Base-by-base conservation (phyloP, 2,888 invertebrate genomes). In the Rhagophthalmus giganteus region DNA sequence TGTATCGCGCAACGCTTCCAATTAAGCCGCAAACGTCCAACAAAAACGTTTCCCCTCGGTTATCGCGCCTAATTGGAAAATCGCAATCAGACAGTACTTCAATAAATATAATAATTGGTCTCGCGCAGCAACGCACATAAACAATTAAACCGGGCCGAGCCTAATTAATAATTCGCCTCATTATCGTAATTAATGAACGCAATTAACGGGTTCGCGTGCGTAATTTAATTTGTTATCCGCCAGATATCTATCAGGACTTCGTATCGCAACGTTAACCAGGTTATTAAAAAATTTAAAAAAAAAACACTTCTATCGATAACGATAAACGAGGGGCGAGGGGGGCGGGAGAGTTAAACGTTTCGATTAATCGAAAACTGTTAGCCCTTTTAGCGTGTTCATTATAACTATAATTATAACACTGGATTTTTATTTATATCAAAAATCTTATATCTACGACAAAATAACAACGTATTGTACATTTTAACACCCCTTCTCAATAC, bases 101-200 rank as follows among this genome's bases (percentile, higher is more conserved):
- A 28, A 39, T 27, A 25, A 47, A 39, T 47, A 39, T 33, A 39
- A 38, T 27, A 2, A 11, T 13, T 12, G 32, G 30, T 13, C 26
- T 16, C 31, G 45, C 28, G 27, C n/a, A n/a, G n/a, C n/a, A 35
- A 28, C 12, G 35, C 24, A 30, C 13, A 10, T 33, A 39, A 47
- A 39, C 33, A 39, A 39, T 47, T 39, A 5, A 33, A 33, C n/a
- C n/a, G n/a, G n/a, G 26, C 20, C 12, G 14, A 20, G 2, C 20
- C 27, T 33, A 39, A 47, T 39, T 47, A 26, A 47, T 47, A 47
- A 47, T 47, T 47, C 13, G 32, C 47, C 26, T 28, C 27, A 28
- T 44, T 44, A 44, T 20, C 1, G n/a, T 25, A 8, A 35, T 44
- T 34, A 34, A 44, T 44, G 34, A 44, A 44, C 35, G 35, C 44